Conservation (phyloP, 2,888 invertebrate genomes). For the Bimastos eiseni region DNA sequence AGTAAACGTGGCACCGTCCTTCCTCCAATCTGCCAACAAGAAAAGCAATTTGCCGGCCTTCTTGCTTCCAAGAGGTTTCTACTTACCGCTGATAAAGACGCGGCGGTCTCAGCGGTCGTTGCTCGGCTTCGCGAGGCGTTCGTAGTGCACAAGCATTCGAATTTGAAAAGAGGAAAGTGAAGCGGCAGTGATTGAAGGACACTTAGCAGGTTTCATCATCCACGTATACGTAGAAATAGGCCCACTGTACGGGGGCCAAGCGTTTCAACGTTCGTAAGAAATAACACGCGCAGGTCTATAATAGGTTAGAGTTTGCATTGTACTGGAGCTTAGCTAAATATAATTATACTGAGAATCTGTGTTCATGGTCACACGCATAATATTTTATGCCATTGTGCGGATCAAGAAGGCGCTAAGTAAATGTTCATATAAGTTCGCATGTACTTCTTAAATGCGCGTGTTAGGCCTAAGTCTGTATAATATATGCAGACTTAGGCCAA, state of each 20-base stretch:
- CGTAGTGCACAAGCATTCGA: background rate
- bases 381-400: too few relatives aligned
- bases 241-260: background rate
- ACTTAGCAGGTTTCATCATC: background rate
- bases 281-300: background rate
- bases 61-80: slow-evolving; percentile 4
- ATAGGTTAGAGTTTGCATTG: background rate
- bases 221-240: background rate
- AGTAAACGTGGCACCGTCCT: background rate
- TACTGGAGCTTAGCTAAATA: background rate
- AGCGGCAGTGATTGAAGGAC: background rate
- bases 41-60: background rate
- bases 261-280: background rate
- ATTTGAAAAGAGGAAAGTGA: slow-evolving; percentile 2
- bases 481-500: too few relatives aligned
- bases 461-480: too few relatives aligned
- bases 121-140: background rate
- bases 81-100: background rate
- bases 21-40: background rate
- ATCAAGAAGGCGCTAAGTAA: background rate
- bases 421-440: background rate
- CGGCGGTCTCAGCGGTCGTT: background rate
- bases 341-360: background rate
- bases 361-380: too few relatives aligned
- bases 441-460: too few relatives aligned